Conservation (phyloP, 2,797 vertebrate species). For the Amblyopsis hoosieri region DNA sequence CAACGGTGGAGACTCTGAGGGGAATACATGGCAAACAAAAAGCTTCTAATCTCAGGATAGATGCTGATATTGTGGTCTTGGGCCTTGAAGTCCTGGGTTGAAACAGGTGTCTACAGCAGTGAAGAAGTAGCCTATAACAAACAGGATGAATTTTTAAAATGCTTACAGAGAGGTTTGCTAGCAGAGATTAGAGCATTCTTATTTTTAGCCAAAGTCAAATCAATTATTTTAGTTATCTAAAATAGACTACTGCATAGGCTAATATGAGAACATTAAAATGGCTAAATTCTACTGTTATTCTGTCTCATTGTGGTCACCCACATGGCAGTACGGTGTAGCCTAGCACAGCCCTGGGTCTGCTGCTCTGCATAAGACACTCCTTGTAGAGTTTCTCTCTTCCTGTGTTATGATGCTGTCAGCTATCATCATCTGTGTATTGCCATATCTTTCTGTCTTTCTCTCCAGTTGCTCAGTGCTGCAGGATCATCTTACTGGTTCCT, state of each 20-base stretch:
- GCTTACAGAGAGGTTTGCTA: too few species aligned
- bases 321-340: slow-evolving; percentile 11
- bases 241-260: too few species aligned
- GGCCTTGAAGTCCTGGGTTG: not conserved
- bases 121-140: not conserved
- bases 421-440: too few species aligned
- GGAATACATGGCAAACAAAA: slow-evolving; percentile 75
- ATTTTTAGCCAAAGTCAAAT: too few species aligned
- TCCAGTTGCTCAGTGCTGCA: slow-evolving; percentile 52
- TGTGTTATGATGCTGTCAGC: not conserved
- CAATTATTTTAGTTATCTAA: too few species aligned
- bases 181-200: too few species aligned
- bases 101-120: not conserved
- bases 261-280: too few species aligned
- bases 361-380: not conserved
- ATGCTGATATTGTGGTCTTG: not conserved
- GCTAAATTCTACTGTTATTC: too few species aligned
- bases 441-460: slow-evolving; percentile 7
- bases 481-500: slow-evolving; percentile 63
- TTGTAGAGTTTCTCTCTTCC: slow-evolving; percentile 1
- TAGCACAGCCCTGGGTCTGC: slow-evolving; percentile 9
- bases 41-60: slow-evolving; percentile 1
- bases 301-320: too few species aligned
- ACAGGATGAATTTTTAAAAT: not conserved
- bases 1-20: slow-evolving; percentile 84